Base-by-base conservation (phyloP, 2,113 vertebrate genomes). In the Noturus placidus region DNA sequence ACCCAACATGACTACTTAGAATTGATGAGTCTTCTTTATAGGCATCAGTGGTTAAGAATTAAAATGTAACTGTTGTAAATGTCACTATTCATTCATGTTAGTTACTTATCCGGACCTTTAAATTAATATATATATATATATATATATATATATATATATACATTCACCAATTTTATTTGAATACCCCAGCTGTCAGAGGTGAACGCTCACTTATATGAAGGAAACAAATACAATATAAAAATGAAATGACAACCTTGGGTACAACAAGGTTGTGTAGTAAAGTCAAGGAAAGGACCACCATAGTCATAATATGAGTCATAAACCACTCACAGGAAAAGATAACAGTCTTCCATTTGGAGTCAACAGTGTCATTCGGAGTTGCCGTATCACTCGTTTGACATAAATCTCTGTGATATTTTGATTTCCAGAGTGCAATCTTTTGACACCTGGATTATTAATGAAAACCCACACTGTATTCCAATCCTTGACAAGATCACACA, bases 341-440 rank as follows among this genome's bases (percentile, higher is more conserved):
- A 93, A 90, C 67, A 92, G 91, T 92, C 93, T 95, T 90, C 90
- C 89, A 84, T 92, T 92, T 90, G 87, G 92, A 88, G 93, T 93
- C 93, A 93, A 93, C 92, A 89, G 88, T 65, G 84, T 87, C 11
- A 90, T 84, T 54, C 89, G 93, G 91, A 91, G 91, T 92, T 88
- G 87, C 92, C 93, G 83, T 93, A 90, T 90, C 90, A 84, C 85
- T 83, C 88, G 90, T 84, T 80, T 90, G 90, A 89, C 86, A 91
- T 90, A 94, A 94, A 93, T 94, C 89, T 94, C 89, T 10, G 35
- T 89, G 92, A 89, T 94, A 91, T 93, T 96, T 95, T 92, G 94
- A n/a, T 96, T 95, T 96, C 77, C 76, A 83, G 79, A 78, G 54
- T 82, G 78, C 46, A 82, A 67, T 87, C n/a, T 46, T 67, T 82